Conservation (phyloP, 2,113 vertebrate genomes). For the Ictalurus furcatus region DNA sequence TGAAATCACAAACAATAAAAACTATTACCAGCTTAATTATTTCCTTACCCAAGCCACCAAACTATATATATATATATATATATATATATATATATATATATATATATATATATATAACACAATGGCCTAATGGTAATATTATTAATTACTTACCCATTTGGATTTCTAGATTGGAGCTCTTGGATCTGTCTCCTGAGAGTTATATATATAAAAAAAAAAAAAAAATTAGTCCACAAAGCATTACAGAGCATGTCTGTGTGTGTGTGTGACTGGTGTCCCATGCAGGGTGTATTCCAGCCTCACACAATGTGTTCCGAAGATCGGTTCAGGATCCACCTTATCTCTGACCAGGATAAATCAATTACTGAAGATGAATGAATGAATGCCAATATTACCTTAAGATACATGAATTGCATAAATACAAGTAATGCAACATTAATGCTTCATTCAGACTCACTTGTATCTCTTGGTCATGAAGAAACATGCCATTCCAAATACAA, state of each 20-base stretch:
- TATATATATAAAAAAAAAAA: neutral
- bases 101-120: neutral
- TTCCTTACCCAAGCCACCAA: neutral
- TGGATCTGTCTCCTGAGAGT: constrained; percentile 58
- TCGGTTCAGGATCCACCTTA: neutral
- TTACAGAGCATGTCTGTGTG: neutral
- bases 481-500: constrained; percentile 59
- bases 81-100: too few relatives aligned
- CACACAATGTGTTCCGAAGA: neutral
- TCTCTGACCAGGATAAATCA: neutral
- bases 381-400: neutral
- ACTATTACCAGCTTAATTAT: neutral
- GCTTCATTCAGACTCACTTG: constrained; percentile 59
- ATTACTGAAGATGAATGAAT: neutral
- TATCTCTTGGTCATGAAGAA: constrained; percentile 66
- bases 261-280: neutral
- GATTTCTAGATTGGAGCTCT: constrained; percentile 59
- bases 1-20: neutral
- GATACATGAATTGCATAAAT: neutral
- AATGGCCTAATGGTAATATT: neutral
- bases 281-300: neutral
- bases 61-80: neutral
- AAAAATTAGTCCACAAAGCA: neutral
- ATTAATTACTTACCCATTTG: constrained; percentile 56
- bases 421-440: too few relatives aligned